Evolutionary conservation across 2,888 invertebrate species (phyloP).

Genomic region (Dryomyza anilis): DNA sequence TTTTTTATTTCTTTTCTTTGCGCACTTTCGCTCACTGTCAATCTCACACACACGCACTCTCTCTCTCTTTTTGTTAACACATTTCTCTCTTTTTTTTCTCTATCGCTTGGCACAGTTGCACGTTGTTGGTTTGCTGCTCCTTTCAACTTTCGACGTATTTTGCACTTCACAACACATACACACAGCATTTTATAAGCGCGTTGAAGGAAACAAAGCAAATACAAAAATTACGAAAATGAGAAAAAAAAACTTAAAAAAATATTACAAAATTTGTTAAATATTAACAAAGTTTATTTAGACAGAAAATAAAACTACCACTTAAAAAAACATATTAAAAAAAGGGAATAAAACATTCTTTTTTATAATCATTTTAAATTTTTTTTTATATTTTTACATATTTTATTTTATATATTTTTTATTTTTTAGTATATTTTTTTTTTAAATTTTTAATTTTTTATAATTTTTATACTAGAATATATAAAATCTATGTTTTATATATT

Average conservation of each 20-base stretch:
- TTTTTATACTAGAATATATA: no score
- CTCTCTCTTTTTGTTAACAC: background rate
- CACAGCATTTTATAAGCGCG: no score
- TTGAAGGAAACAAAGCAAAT: no score
- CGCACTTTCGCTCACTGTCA: background rate
- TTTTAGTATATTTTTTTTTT: no score
- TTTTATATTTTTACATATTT: no score
- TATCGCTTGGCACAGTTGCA: background rate
- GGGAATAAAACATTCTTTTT: no score
- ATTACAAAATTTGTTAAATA: background rate
- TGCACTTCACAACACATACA: slow-evolving; percentile 44
- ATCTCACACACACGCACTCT: background rate
- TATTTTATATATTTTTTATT: no score
- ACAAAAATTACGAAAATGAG: background rate
- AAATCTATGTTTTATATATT: no score
- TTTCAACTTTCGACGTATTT: slow-evolving; percentile 26
- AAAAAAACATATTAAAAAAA: background rate
- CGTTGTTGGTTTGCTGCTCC: background rate
- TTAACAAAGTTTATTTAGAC: background rate
- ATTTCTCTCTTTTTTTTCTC: background rate
- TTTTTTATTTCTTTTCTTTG: slow-evolving; percentile 18
- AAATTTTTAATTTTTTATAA: no score
- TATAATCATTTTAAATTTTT: no score
- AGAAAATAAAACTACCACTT: background rate
- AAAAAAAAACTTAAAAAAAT: background rate